Percentiles rank a stretch among this genome's conserved stretches.
These are phyloP conservation scores for Euclidia mi DNA, from an alignment of 2,888 invertebrate species.

Conservation along the genomic window DNA sequence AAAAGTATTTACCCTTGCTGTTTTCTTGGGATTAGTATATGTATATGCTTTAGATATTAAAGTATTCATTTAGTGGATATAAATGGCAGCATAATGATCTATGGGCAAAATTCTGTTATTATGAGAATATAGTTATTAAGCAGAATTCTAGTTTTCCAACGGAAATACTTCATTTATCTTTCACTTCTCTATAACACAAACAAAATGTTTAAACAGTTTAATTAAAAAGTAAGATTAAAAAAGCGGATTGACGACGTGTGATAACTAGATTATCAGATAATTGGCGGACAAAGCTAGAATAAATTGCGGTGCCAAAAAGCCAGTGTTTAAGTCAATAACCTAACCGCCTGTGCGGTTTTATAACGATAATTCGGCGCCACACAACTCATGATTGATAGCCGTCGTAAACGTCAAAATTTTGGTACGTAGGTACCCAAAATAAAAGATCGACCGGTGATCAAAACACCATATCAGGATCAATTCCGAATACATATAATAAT, in stretches of 20 bases:
- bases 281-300: conserved; percentile 42
- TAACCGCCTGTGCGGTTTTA: conserved; percentile 63
- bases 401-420: conserved; percentile 75
- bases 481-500: conserved; percentile 64
- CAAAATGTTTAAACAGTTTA: not conserved
- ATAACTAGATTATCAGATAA: conserved; percentile 45
- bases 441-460: conserved; percentile 64
- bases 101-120: too few relatives aligned
- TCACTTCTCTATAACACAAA: too few relatives aligned
- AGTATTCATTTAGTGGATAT: too few relatives aligned
- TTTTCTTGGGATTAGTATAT: too few relatives aligned
- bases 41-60: too few relatives aligned
- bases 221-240: not conserved
- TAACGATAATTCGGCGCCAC: conserved; percentile 76
- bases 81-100: too few relatives aligned
- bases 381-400: conserved; percentile 73
- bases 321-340: conserved; percentile 66
- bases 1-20: too few relatives aligned
- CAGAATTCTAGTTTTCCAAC: too few relatives aligned
- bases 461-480: conserved; percentile 65
- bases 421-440: conserved; percentile 58
- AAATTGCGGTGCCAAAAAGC: conserved; percentile 51
- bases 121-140: too few relatives aligned
- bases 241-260: conserved; percentile 42
- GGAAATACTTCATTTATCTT: too few relatives aligned